Evolutionary conservation across 2,797 vertebrate genomes (phyloP), one percentile per base, ranked within the genome.

Genomic region (Anisognathus igniventris): DNA sequence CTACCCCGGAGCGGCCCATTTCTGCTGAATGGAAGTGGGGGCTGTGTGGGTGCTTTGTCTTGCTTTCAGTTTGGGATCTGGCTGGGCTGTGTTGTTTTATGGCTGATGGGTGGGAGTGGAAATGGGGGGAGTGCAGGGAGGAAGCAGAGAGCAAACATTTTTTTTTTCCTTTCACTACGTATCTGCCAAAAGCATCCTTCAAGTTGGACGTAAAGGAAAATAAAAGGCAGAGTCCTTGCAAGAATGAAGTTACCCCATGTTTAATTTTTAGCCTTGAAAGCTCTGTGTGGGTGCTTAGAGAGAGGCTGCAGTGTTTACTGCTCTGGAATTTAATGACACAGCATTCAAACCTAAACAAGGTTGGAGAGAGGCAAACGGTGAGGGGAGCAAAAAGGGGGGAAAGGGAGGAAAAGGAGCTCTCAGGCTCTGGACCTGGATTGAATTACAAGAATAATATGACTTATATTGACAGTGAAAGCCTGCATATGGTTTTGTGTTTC

Each of bases 41-140:
- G 83, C 91, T 96, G 92, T 94, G 79, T 92, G 81, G 75, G 40
- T 67, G 80, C 95, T 96, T 97, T 97, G 96, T 97, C 93, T 80
- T 90, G 61, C 61, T 57, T 88, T 94, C 80, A 53, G 75, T 88
- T 74, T 80, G 76, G 81, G 90, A 84, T 88, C 66, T 94, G 92
- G 42, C 88, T 61, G 68, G 50, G 24, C 93, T 72, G 25, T 79
- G 75, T 74, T 79, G 51, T 95, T 96, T 94, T 88, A 93, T 47
- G 68, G 88, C 76, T 92, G 70, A 76, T 73, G 76, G 88, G 82
- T 91, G 83, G 67, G 66, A 88, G 72, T 40, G 50, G 74, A 73
- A 73, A 78, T 73, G 40, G 14, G 60, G 83, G 48, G 30, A 84
- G 79, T 14, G 27, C 23, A 65, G 66, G 33, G 70, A 92, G 61